These are phyloP conservation scores for Lithobates pipiens DNA, from an alignment of 2,797 vertebrate genomes.

Conservation along the genomic window DNA sequence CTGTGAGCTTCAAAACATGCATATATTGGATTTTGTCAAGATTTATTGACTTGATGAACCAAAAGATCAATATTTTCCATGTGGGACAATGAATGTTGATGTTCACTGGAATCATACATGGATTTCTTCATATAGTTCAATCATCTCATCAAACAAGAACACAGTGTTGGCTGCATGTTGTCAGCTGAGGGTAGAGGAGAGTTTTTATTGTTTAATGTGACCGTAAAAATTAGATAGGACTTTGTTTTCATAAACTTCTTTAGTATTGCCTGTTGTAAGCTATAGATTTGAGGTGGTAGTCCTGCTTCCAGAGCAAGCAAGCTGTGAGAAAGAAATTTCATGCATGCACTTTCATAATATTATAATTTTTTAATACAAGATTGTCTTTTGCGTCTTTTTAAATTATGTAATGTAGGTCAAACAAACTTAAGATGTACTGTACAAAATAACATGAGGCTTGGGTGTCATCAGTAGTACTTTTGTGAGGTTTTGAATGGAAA, in stretches of 20 bases:
- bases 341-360: too few species aligned
- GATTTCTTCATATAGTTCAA: constrained; percentile 38
- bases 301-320: too few species aligned
- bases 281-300: too few species aligned
- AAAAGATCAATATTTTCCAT: constrained; percentile 39
- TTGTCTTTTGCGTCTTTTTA: too few species aligned
- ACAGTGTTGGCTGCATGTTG: not conserved
- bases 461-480: too few species aligned
- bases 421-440: too few species aligned
- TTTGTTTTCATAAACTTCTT: too few species aligned
- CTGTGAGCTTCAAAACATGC: constrained; percentile 34
- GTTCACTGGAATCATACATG: constrained; percentile 23
- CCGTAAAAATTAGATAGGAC: not conserved
- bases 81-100: constrained; percentile 46
- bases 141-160: constrained; percentile 28
- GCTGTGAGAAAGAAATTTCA: too few species aligned
- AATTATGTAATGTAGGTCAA: not conserved
- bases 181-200: not conserved
- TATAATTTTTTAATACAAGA: too few species aligned
- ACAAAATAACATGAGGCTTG: too few species aligned
- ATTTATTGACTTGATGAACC: constrained; percentile 51
- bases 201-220: not conserved
- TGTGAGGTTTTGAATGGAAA: too few species aligned
- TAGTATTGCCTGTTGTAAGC: too few species aligned
- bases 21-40: constrained; percentile 51